Percentiles rank a stretch among this genome's conserved stretches.
Evolutionary conservation across 1,140 invertebrate genomes (phyloP).

Genomic region (Leguminivora glycinivorella): DNA sequence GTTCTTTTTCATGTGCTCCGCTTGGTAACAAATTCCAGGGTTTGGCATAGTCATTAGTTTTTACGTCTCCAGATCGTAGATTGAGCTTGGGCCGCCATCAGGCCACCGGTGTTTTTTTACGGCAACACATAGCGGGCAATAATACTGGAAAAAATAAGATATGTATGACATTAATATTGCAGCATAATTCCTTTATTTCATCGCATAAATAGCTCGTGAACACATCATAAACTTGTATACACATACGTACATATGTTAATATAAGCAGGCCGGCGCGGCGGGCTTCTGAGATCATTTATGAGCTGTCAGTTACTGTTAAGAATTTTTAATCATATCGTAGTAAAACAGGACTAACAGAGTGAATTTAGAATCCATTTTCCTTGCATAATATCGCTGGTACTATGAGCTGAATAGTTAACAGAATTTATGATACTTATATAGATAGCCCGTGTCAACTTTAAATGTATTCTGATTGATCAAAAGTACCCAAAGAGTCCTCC

Average conservation of each 20-base stretch:
- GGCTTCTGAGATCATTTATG: conserved; percentile 11
- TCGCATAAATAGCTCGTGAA: conserved; percentile 3
- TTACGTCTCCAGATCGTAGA: no score
- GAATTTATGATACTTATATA: background rate
- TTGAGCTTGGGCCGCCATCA: no score
- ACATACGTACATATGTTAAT: background rate
- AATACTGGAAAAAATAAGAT: background rate
- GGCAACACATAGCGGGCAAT: no score
- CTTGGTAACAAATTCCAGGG: no score
- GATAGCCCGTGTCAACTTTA: conserved; percentile 35
- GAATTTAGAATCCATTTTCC: background rate
- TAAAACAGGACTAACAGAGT: background rate
- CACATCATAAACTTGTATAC: background rate
- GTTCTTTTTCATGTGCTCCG: no score
- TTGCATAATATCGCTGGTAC: conserved; percentile 1
- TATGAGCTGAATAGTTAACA: background rate
- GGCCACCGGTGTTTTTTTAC: no score
- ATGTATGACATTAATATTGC: background rate
- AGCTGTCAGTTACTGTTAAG: background rate
- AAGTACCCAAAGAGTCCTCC: conserved; percentile 30
- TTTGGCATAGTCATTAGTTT: no score
- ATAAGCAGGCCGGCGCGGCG: conserved; percentile 5
- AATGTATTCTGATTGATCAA: conserved; percentile 49
- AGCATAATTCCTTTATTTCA: background rate
- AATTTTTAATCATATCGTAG: conserved; percentile 21